Base-by-base conservation (phyloP, 2,113 vertebrate genomes). In the Notothenia coriiceps region DNA sequence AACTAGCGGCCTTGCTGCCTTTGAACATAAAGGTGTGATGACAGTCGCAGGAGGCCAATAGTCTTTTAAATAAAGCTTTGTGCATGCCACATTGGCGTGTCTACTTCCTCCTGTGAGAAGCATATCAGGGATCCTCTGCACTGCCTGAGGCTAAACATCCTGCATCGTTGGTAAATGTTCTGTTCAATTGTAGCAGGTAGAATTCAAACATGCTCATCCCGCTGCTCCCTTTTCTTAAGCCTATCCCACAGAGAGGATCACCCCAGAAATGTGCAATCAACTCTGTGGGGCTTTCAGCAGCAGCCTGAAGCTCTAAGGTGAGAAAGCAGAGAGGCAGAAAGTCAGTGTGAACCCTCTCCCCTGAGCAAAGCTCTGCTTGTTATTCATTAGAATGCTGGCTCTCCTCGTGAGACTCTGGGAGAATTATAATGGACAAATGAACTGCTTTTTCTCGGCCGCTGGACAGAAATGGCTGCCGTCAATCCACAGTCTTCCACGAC, bases 191-290 rank as follows among this genome's bases (percentile, higher is more conserved):
- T 7, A 52, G 50, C 54, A 73, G 61, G 81, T 77, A 54, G 63
- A 68, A 60, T 47, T 73, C 44, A 11, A 51, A 25, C 51, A n/a
- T 43, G 43, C 1, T 74, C 68, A 57, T 77, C 44, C 35, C 14
- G 6, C 47, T 49, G 47, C 56, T 63, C 33, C 54, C 52, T 75
- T 8, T 65, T 51, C 49, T 64, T 54, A 78, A 82, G 51, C 67
- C 74, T 18, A 47, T 52, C 80, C 79, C 11, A 6, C 61, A 54
- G 86, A 88, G 72, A 66, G 65, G 80, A 88, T 89, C 74, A 67
- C 60, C 75, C 63, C 65, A 90, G 72, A 90, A 79, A 89, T 89
- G 35, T 87, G 86, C 74, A 84, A 81, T 90, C 61, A 89, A 83
- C 70, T 85, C 77, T 44, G 70, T 14, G 40, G 68, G 63, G 78